Conservation (phyloP, 2,113 vertebrate genomes). For the Pogona vitticeps region DNA sequence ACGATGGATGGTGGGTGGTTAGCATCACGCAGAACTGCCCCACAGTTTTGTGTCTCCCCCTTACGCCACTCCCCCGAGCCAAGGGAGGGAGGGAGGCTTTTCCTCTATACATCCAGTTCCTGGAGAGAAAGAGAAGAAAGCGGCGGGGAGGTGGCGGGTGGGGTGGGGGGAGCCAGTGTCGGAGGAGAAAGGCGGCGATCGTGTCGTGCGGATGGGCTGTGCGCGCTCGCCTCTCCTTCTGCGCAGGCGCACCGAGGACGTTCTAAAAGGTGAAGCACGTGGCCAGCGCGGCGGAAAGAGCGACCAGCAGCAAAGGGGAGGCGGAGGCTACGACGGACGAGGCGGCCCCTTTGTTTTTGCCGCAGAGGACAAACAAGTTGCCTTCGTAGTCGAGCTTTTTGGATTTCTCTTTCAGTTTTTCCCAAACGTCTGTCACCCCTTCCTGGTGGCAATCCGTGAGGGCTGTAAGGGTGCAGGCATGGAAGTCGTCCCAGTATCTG, state of each 20-base stretch:
- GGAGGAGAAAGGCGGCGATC: slow-evolving; percentile 17
- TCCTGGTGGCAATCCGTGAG: slow-evolving; percentile 96
- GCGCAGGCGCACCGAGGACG: slow-evolving; percentile 31
- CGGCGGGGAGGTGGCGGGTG: background rate
- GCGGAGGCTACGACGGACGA: slow-evolving; percentile 70
- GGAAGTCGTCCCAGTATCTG: slow-evolving; percentile 99
- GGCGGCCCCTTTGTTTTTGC: slow-evolving; percentile 82
- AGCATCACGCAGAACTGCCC: slow-evolving; percentile 77
- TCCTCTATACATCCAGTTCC: slow-evolving; percentile 74
- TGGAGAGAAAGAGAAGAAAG: slow-evolving; percentile 12
- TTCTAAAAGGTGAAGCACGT: slow-evolving; percentile 90
- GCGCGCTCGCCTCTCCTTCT: too few relatives aligned
- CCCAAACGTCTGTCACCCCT: slow-evolving; percentile 96
- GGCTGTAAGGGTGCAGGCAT: slow-evolving; percentile 92
- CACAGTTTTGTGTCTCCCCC: slow-evolving; percentile 62
- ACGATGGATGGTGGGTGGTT: slow-evolving; percentile 68
- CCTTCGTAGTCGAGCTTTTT: slow-evolving; percentile 95
- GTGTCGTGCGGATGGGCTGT: slow-evolving; percentile 40
- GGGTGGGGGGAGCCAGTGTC: background rate
- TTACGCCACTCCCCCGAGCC: slow-evolving; percentile 55
- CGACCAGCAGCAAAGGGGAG: slow-evolving; percentile 79
- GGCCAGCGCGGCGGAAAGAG: slow-evolving; percentile 84
- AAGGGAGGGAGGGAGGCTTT: slow-evolving; percentile 74
- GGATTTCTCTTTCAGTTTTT: slow-evolving; percentile 96
- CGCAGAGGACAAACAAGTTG: slow-evolving; percentile 98